Conservation (phyloP, 2,888 invertebrate species). For the Leptogaster cylindrica region DNA sequence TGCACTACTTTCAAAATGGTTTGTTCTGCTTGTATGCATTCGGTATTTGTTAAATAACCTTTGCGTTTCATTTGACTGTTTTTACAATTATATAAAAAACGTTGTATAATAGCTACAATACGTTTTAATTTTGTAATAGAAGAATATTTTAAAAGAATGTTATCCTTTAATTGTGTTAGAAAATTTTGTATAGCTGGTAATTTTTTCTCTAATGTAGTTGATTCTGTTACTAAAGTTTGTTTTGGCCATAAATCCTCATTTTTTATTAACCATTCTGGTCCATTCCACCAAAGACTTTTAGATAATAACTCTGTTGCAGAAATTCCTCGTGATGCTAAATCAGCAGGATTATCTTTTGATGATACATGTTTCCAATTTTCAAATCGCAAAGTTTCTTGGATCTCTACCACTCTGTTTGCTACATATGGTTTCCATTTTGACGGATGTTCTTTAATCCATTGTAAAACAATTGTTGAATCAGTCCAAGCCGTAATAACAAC, state of each 20-base stretch:
- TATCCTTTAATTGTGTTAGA: neutral
- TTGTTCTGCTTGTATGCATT: neutral
- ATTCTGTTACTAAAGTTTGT: neutral
- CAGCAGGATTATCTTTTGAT: neutral
- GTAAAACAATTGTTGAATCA: conserved; percentile 3
- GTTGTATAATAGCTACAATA: neutral
- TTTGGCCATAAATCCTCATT: neutral
- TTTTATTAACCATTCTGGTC: neutral
- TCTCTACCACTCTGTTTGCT: conserved; percentile 9
- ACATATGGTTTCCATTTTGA: neutral
- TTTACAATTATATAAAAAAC: neutral
- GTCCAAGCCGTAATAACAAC: neutral
- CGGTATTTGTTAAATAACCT: neutral
- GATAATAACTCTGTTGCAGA: neutral
- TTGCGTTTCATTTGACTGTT: neutral
- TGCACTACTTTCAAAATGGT: neutral
- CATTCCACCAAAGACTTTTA: neutral
- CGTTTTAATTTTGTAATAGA: neutral
- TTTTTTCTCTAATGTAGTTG: neutral
- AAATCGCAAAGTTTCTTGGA: neutral
- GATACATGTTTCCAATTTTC: neutral
- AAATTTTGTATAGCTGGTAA: neutral
- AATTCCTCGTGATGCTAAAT: neutral
- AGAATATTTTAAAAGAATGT: neutral
- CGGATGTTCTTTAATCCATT: conserved; percentile 4